Evolutionary conservation across 2,113 vertebrate genomes (phyloP), one percentile per base, ranked within the genome.

Genomic region (Rhea pennata): DNA sequence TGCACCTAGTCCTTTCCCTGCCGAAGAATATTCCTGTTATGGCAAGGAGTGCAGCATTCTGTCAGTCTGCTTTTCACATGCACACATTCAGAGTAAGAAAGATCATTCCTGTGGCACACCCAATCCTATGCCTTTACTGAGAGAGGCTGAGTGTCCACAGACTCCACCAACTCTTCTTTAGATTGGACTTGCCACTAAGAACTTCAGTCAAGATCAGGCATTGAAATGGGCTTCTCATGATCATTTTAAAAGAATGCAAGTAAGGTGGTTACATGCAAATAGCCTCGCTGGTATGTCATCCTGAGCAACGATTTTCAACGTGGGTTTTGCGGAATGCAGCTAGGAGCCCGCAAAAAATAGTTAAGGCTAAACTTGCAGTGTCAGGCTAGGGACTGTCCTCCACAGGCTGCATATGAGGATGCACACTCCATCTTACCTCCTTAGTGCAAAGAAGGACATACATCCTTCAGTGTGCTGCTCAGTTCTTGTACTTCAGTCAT

Each of bases 91-190:
- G 9, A 7, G 31, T 56, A 44, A 76, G 58, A 46, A 84, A 36
- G 22, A 66, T 72, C 75, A 51, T 82, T 23, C 26, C 39, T 90
- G 3, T 54, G 26, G 36, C 54, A 88, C 90, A 93, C 87, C 15
- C 69, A 85, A 22, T 50, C 31, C 59, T 75, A 13, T 0, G 6
- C 10, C 82, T 80, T 77, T 62, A 29, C 33, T 90, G 40, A 62
- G 26, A 61, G 13, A 36, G 36, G 29, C 31, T 56, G 69, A 15
- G 14, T 62, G 33, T 61, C 59, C 20, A 26, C 14, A 10, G 14
- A 15, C 23, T 0, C 0, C 4, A 0, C 16, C 15, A 72, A 1
- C 46, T 80, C 58, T 66, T 14, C 44, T 83, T 69, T 33, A 71
- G 31, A 12, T 26, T 83, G 40, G 6, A 12, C 76, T 93, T 86